Evolutionary conservation across 1,140 invertebrate species (phyloP), one percentile per base, ranked within the genome.

Genomic region (Periplaneta americana): DNA sequence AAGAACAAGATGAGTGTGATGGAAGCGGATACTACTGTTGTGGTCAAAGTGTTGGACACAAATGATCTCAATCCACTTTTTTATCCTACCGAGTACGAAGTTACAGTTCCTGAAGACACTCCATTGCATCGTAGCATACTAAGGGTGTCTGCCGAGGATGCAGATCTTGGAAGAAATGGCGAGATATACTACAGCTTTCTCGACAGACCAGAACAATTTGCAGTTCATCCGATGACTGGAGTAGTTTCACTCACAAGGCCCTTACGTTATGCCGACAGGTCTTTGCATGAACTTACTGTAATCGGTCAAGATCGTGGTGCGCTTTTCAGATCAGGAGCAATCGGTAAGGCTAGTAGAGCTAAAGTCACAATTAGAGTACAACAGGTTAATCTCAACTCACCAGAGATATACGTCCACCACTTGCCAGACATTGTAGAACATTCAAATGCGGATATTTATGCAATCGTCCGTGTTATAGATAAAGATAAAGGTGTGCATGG

Each of bases 181-280:
- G 96, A 99, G 89, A 97, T 99, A 84, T 99, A 99, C 88, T 99
- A 98, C 87, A 98, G 95, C 87, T 95, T 99, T 84, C 89, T 92
- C n/a, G 92, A 97, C 82, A 89, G 91, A 28, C 96, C 94, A 10
- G 93, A 96, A 83, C 92, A 94, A 83, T 98, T 98, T 87, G 95
- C 96, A 10, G 93, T 98, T 81, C 96, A 99, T 89, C 97, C 97
- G 17, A 96, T 97, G 35, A 96, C 93, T 18, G 98, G 98, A 5
- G 92, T 97, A 15, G 92, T 99, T 57, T 95, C 95, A 4, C 90
- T 98, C 11, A 96, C 96, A 2, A 92, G 95, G 84, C 93, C 93
- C 28, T 89, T 98, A 36, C 91, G 92, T 81, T 94, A 93, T 84
- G 89, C 91, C 31, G 94, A 96, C 74, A 90, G 89, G 75, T 89